These are phyloP conservation scores for Clarias batrachus DNA, from an alignment of 2,113 vertebrate species.

Conservation along the genomic window DNA sequence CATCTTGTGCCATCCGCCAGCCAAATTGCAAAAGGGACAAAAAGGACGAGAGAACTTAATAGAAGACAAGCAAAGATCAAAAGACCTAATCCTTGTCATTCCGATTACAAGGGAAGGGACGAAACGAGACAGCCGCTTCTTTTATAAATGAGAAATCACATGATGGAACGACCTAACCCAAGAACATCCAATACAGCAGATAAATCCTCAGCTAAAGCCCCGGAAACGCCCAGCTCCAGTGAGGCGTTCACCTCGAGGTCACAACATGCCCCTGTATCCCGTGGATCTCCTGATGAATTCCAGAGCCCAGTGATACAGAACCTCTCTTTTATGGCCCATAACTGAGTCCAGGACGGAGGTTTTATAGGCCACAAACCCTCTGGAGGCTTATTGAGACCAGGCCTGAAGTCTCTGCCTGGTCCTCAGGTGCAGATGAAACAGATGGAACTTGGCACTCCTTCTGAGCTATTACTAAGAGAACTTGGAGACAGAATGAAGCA, in stretches of 20 bases:
- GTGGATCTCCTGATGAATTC: conserved; percentile 63
- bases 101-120: background rate
- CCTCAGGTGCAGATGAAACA: conserved; percentile 44
- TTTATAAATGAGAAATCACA: conserved; percentile 36
- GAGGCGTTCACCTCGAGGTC: background rate
- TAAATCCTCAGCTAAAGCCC: background rate
- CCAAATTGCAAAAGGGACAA: conserved; percentile 28
- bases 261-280: conserved; percentile 31
- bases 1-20: background rate
- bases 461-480: background rate
- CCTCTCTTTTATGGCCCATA: conserved; percentile 57
- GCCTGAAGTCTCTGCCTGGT: conserved; percentile 33
- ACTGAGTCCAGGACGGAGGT: conserved; percentile 50
- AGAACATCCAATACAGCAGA: conserved; percentile 25
- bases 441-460: conserved; percentile 22
- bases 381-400: conserved; percentile 67
- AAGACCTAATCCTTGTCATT: conserved; percentile 1
- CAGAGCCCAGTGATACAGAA: conserved; percentile 45
- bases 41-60: background rate
- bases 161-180: conserved; percentile 17
- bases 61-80: conserved; percentile 20
- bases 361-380: conserved; percentile 62
- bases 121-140: conserved; percentile 15
- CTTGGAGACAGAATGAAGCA: background rate
- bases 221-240: background rate